Evolutionary conservation across 2,797 vertebrate species (phyloP), one percentile per base, ranked within the genome.

Genomic region (Carapus acus): DNA sequence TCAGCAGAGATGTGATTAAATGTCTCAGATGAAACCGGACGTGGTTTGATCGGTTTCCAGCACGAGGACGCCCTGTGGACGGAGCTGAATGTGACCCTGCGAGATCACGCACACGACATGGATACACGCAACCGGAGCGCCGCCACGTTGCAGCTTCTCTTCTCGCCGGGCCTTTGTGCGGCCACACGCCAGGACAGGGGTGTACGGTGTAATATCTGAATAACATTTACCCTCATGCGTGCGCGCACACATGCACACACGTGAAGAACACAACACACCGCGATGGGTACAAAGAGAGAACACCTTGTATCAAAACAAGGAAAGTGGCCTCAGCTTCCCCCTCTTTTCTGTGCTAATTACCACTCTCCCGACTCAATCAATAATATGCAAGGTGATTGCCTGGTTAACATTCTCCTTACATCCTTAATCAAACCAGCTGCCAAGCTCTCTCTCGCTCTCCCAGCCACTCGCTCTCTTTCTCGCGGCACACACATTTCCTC

Each of bases 361-460:
- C 79, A 74, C 78, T 75, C 79, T 78, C 78, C 82, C 78, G 80
- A 85, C 86, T 85, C 83, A 87, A 89, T 90, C 86, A 85, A 87
- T 87, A 88, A 82, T 78, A 85, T 64, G 78, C 83, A 83, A 85
- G 85, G 85, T 89, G 87, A 90, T 88, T 88, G 85, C 86, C 87
- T 88, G 86, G 84, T 90, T 90, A 90, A 87, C 83, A 90, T 89
- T 89, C 87, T 87, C 85, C 77, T 84, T 85, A 86, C 85, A 85
- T 83, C 82, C 82, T 80, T 77, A 77, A 82, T 84, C 85, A 88
- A 81, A 83, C 83, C 79, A 86, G 83, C 83, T 87, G 83, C 62
- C 76, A 80, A 74, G 74, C 82, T 54, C 81, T 66, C 67, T 60
- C 76, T 57, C 49, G 41, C 61, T 43, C 33, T 16, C 44, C 8